Base-by-base conservation (phyloP, 2,113 vertebrate genomes). In the Suricata suricatta region DNA sequence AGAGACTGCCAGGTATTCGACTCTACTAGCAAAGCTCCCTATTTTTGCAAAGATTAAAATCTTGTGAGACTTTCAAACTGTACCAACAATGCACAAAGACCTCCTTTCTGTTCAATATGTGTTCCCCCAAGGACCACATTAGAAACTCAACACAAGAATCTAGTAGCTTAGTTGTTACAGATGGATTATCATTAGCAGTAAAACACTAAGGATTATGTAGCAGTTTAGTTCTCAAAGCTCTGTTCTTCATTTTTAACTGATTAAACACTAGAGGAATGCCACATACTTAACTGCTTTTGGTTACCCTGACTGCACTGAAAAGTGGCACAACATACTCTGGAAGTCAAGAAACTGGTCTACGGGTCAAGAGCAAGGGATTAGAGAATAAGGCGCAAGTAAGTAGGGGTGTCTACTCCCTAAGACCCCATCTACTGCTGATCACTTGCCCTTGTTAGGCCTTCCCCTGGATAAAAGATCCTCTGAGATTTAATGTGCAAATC, bases 81-180 rank as follows among this genome's bases (percentile, higher is more conserved):
- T 88, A 0, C 41, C 27, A 92, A 88, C 66, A 76, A 91, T 90
- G 81, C 71, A 96, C 92, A 97, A 97, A 97, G 90, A 54, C 91
- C 69, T 92, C 85, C n/a, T 97, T 66, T 68, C 76, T 89, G 38
- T 63, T 97, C 83, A 77, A 33, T 94, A 50, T 74, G 11, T 52
- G 83, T 44, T 35, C 7, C 90, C 44, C 63, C 38, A 69, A 91
- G 14, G 93, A 85, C 54, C 25, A 11, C 17, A 60, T 60, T 91
- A 90, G 38, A 88, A 93, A 93, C 41, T 52, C 38, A 66, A 92
- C 64, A 80, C 84, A 84, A 85, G 83, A 94, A 85, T 44, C n/a
- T 60, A 96, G 38, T 84, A 80, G 69, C 10, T 82, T 83, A 83
- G 74, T 81, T 92, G 83, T 33, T 94, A 84, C n/a, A 69, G 72